A percentile compares a stretch with the other conserved stretches of the same genome.
phyloP scores from a whole-genome alignment of 2,797 vertebrate genomes.

The Pseudomugil tenellus region DNA sequence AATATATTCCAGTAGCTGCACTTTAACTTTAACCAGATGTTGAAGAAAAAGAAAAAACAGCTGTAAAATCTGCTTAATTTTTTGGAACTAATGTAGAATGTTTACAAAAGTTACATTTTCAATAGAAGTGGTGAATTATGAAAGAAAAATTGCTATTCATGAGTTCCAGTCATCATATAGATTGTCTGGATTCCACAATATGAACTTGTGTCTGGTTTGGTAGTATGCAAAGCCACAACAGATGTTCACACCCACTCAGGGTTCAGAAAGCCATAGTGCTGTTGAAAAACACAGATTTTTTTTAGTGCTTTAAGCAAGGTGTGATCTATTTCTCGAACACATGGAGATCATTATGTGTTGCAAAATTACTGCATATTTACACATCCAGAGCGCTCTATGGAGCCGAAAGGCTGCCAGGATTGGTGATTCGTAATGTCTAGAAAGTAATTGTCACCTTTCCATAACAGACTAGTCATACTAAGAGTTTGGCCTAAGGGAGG shows the following conservation, averaged over 20 bases:
- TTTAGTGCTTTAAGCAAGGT: slow-evolving; percentile 43
- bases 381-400: slow-evolving; percentile 50
- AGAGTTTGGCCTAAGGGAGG: slow-evolving; percentile 8
- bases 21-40: neutral
- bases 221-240: slow-evolving; percentile 49
- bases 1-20: neutral
- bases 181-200: slow-evolving; percentile 35
- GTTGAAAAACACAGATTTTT: slow-evolving; percentile 44
- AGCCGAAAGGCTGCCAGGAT: slow-evolving; percentile 32
- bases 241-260: slow-evolving; percentile 66
- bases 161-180: slow-evolving; percentile 17
- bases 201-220: slow-evolving; percentile 26
- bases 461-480: slow-evolving; percentile 15
- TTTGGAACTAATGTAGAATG: no score
- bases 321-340: slow-evolving; percentile 53
- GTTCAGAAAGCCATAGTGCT: slow-evolving; percentile 35
- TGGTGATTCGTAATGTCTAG: slow-evolving; percentile 39
- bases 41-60: neutral
- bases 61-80: neutral
- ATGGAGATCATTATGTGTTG: slow-evolving; percentile 59
- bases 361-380: slow-evolving; percentile 58
- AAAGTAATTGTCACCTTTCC: slow-evolving; percentile 57
- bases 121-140: neutral
- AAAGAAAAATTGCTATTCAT: slow-evolving; percentile 6
- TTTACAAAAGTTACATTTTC: neutral